Conservation (phyloP, 2,797 vertebrate genomes). For the Artibeus lituratus region DNA sequence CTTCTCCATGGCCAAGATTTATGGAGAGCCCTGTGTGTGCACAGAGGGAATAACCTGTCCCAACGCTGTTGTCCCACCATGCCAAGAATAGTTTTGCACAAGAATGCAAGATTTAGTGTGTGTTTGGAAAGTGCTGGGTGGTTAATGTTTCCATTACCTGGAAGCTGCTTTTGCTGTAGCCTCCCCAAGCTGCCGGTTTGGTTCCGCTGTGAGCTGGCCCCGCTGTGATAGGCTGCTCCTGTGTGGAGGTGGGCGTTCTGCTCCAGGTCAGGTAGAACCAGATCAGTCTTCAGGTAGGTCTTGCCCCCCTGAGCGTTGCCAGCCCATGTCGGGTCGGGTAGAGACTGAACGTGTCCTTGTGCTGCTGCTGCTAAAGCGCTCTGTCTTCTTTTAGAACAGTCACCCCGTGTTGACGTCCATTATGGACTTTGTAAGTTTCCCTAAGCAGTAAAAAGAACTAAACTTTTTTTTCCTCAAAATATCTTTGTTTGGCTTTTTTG, state of each 20-base stretch:
- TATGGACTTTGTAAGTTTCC: background rate
- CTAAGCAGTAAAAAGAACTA: background rate
- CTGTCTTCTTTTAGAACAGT: background rate
- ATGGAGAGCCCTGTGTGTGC: background rate
- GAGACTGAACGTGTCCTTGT: fast-evolving
- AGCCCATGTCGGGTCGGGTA: background rate
- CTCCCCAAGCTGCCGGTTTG: background rate
- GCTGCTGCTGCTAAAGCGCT: background rate
- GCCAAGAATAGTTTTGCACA: background rate
- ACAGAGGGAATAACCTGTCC: background rate
- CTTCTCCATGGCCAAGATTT: background rate
- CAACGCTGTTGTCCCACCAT: background rate
- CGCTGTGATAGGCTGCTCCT: background rate
- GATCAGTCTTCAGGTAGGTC: background rate
- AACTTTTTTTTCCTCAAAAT: background rate
- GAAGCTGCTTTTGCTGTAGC: background rate
- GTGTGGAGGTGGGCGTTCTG: background rate
- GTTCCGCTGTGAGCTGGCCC: background rate
- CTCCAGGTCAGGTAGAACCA: background rate
- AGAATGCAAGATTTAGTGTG: background rate
- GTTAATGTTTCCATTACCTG: background rate
- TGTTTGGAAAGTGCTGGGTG: background rate
- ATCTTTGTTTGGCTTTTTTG: background rate
- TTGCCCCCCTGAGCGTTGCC: background rate
- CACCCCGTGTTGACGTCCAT: background rate